These are phyloP conservation scores for Mastomys coucha DNA, from an alignment of 2,113 vertebrate genomes.

Conservation along the genomic window DNA sequence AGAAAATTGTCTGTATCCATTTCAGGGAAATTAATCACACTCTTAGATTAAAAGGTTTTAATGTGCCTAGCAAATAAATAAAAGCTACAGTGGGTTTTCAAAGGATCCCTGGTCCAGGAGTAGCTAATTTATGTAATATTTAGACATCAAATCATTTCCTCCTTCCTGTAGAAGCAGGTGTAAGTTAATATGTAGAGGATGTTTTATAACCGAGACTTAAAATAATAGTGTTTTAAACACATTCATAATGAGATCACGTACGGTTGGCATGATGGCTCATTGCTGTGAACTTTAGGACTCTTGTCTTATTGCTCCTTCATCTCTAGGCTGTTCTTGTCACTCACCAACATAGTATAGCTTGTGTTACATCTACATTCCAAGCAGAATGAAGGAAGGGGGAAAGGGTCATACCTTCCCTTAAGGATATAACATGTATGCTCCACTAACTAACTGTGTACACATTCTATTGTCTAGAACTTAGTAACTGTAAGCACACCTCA, in stretches of 20 bases:
- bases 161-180: not conserved
- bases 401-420: not conserved
- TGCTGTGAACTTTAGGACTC: not conserved
- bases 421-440: not conserved
- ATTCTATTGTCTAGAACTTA: not conserved
- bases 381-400: not conserved
- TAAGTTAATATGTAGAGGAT: not conserved
- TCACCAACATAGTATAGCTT: not conserved
- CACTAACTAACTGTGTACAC: not conserved
- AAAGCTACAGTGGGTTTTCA: constrained; percentile 29
- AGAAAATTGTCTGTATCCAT: constrained; percentile 13
- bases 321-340: not conserved
- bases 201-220: constrained; percentile 35
- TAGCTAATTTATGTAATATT: not conserved
- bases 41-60: constrained; percentile 44
- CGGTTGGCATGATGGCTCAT: not conserved
- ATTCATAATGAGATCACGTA: not conserved
- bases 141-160: not conserved
- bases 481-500: not conserved
- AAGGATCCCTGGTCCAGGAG: not conserved
- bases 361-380: not conserved
- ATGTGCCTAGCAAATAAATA: constrained; percentile 12
- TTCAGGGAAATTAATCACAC: not conserved
- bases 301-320: not conserved
- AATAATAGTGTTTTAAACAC: not conserved